A percentile compares a stretch with the other conserved stretches of the same genome.
Conservation (phyloP, 2,888 invertebrate species). For the Nowickia ferox region DNA sequence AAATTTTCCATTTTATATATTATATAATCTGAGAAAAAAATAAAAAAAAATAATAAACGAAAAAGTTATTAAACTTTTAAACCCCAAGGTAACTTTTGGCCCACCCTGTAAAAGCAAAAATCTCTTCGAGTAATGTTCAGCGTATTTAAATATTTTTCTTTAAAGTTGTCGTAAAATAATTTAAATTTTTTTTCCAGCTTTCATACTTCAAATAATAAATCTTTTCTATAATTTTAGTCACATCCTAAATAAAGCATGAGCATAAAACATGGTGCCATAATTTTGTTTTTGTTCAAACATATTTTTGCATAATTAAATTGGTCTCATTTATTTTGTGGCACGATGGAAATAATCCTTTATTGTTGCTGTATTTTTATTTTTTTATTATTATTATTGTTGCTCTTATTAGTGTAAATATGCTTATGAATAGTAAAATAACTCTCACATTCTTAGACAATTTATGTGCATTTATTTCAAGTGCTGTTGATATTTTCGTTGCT, state of each 20-base stretch:
- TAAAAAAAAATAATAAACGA: too few species aligned
- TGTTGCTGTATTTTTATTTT: neutral
- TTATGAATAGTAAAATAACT: constrained; percentile 66
- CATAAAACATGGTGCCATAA: constrained; percentile 49
- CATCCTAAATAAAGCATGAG: constrained; percentile 34
- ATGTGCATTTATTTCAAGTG: constrained; percentile 53
- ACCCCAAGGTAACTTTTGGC: too few species aligned
- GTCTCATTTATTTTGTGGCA: constrained; percentile 71
- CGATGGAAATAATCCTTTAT: constrained; percentile 58
- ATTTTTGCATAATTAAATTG: constrained; percentile 70
- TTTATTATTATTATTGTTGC: neutral
- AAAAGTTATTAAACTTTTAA: too few species aligned
- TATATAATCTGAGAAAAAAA: too few species aligned
- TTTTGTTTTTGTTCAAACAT: constrained; percentile 41
- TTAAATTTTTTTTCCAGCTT: constrained; percentile 12
- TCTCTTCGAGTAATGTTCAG: too few species aligned
- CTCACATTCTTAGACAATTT: constrained; percentile 57
- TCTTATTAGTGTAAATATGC: constrained; percentile 69
- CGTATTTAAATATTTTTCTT: neutral
- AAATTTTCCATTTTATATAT: too few species aligned
- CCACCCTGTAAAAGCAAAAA: too few species aligned
- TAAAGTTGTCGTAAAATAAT: constrained; percentile 1
- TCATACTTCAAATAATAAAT: constrained; percentile 35
- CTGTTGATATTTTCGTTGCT: constrained; percentile 53
- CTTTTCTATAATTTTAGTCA: constrained; percentile 55